phyloP scores from a whole-genome alignment of 1,140 invertebrate species.

The Carposina sasakii region DNA sequence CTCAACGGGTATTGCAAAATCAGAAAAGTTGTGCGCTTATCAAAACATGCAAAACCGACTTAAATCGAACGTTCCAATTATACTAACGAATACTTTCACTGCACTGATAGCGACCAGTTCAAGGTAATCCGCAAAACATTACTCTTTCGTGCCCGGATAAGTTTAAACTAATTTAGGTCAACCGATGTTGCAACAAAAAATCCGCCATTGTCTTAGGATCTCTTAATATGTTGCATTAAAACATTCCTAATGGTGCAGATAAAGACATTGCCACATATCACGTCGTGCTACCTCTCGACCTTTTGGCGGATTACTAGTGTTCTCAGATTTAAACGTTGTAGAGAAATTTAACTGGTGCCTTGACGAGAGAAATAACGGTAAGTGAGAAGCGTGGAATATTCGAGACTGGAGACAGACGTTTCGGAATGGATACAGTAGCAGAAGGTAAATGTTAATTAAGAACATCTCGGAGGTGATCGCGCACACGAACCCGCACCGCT shows the following conservation, averaged over 20 bases:
- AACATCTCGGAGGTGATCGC: slow-evolving; percentile 48
- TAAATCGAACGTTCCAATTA: slow-evolving; percentile 43
- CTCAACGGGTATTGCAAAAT: slow-evolving; percentile 23
- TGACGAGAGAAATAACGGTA: slow-evolving; percentile 57
- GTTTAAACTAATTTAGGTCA: slow-evolving; percentile 27
- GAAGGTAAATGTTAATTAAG: slow-evolving; percentile 61
- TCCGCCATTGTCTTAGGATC: too few relatives aligned
- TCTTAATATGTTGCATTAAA: too few relatives aligned
- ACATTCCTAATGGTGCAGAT: too few relatives aligned
- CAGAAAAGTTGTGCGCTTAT: slow-evolving; percentile 33
- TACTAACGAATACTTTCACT: slow-evolving; percentile 64
- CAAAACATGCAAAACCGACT: slow-evolving; percentile 40
- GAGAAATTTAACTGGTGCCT: slow-evolving; percentile 35
- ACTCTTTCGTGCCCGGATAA: slow-evolving; percentile 31
- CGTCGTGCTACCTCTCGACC: too few relatives aligned
- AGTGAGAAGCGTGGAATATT: slow-evolving; percentile 23
- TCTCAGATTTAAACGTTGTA: slow-evolving; percentile 19
- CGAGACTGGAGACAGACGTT: slow-evolving; percentile 42
- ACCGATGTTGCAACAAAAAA: slow-evolving; percentile 23
- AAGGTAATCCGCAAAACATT: slow-evolving; percentile 46
- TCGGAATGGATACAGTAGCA: slow-evolving; percentile 48
- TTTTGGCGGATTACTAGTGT: slow-evolving; percentile 3
- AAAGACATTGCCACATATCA: too few relatives aligned
- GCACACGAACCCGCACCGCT: slow-evolving; percentile 25
- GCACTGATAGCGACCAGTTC: slow-evolving; percentile 41